Conservation (phyloP, 2,888 invertebrate genomes). For the Eupeodes latifasciatus region DNA sequence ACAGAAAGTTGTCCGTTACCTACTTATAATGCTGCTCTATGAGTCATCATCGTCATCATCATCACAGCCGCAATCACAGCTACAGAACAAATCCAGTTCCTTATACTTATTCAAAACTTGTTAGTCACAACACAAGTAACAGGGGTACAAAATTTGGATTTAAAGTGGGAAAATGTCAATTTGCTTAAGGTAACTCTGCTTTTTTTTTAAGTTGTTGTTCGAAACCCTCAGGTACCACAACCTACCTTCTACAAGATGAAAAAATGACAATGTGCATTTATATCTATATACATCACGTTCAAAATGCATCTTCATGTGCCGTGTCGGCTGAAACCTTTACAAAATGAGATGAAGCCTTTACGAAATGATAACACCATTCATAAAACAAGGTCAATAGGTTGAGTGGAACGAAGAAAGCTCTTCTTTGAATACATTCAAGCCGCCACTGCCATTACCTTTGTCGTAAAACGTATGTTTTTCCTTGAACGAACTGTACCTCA, state of each 20-base stretch:
- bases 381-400: slow-evolving; percentile 73
- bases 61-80: background rate
- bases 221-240: slow-evolving; percentile 7
- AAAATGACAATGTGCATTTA: slow-evolving; percentile 22
- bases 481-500: slow-evolving; percentile 13
- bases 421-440: slow-evolving; percentile 28
- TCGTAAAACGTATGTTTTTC: background rate
- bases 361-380: slow-evolving; percentile 13
- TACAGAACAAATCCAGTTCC: slow-evolving; percentile 57
- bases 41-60: slow-evolving; percentile 41
- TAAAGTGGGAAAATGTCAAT: slow-evolving; percentile 66
- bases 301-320: slow-evolving; percentile 40
- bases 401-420: slow-evolving; percentile 64
- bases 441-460: background rate
- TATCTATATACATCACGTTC: slow-evolving; percentile 11
- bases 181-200: slow-evolving; percentile 18
- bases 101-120: slow-evolving; percentile 48
- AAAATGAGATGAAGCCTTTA: slow-evolving; percentile 2
- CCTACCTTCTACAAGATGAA: background rate
- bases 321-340: background rate
- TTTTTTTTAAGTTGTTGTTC: background rate
- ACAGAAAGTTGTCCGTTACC: slow-evolving; percentile 60
- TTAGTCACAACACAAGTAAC: slow-evolving; percentile 48
- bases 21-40: slow-evolving; percentile 22
- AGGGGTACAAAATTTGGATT: slow-evolving; percentile 41